Conservation (phyloP, 2,888 invertebrate species). For the Dynastes maya region DNA sequence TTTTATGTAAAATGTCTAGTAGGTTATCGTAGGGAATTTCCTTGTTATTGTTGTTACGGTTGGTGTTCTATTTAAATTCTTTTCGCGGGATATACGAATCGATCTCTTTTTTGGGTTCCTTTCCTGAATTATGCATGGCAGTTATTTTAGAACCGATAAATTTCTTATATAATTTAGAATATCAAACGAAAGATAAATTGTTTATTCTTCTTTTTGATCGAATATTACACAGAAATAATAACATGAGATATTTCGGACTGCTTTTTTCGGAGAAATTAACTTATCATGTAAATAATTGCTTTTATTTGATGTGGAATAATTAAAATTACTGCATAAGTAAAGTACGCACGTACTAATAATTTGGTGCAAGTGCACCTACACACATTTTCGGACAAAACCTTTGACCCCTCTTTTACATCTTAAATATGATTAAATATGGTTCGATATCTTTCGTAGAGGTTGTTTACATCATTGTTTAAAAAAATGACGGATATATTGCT, state of each 20-base stretch:
- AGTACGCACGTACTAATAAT: slow-evolving; percentile 23
- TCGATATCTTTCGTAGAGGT: background rate
- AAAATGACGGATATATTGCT: background rate
- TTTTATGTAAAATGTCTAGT: too few relatives aligned
- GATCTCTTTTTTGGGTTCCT: too few relatives aligned
- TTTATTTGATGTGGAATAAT: background rate
- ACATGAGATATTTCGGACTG: background rate
- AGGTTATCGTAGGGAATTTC: too few relatives aligned
- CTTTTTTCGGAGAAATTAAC: background rate
- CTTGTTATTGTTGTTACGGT: too few relatives aligned
- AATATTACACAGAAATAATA: background rate
- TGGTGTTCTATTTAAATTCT: too few relatives aligned
- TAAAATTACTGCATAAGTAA: background rate
- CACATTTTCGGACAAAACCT: slow-evolving; percentile 27
- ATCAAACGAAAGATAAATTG: background rate
- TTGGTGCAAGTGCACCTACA: background rate
- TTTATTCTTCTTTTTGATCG: background rate
- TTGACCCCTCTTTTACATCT: slow-evolving; percentile 8
- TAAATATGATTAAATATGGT: background rate
- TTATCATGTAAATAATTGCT: background rate
- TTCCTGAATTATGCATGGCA: too few relatives aligned
- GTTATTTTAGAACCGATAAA: background rate
- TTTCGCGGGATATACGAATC: too few relatives aligned
- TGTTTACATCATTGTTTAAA: background rate
- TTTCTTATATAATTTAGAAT: background rate